Evolutionary conservation across 2,113 vertebrate genomes (phyloP).

Genomic region (Leucoraja erinaceus): DNA sequence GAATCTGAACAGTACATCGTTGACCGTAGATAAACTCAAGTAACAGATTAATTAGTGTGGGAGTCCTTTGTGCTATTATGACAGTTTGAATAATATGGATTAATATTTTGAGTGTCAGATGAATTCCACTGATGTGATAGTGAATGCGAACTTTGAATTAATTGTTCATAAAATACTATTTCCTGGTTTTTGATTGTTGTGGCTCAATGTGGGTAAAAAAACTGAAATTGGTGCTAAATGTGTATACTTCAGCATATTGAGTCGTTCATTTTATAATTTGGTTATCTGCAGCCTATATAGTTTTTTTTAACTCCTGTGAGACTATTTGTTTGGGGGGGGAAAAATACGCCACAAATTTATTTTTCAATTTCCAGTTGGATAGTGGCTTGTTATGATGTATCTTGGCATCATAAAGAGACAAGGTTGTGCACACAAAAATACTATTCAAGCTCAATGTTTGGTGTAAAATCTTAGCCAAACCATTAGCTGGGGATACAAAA

Average conservation of each 20-base stretch:
- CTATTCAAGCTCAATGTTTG: not conserved
- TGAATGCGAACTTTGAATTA: not conserved
- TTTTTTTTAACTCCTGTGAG: too few relatives aligned
- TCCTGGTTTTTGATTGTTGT: not conserved
- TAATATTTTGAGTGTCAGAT: constrained; percentile 28
- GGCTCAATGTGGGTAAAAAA: not conserved
- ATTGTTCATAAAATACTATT: constrained; percentile 7
- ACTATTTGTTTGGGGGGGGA: not conserved
- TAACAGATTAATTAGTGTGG: not conserved
- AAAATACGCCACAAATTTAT: not conserved
- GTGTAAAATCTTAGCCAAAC: not conserved
- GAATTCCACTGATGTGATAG: not conserved
- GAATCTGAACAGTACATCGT: not conserved
- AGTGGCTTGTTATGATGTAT: not conserved
- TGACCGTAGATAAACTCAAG: not conserved
- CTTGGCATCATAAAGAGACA: not conserved
- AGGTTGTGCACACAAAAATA: not conserved
- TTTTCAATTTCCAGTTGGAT: not conserved
- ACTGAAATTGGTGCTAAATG: constrained; percentile 14
- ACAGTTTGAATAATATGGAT: constrained; percentile 8
- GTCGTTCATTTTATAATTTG: not conserved
- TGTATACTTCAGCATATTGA: constrained; percentile 1
- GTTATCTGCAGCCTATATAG: not conserved
- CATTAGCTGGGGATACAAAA: not conserved
- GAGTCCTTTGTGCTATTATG: not conserved